Conservation (phyloP, 2,797 vertebrate species). For the Coregonus suidteri region DNA sequence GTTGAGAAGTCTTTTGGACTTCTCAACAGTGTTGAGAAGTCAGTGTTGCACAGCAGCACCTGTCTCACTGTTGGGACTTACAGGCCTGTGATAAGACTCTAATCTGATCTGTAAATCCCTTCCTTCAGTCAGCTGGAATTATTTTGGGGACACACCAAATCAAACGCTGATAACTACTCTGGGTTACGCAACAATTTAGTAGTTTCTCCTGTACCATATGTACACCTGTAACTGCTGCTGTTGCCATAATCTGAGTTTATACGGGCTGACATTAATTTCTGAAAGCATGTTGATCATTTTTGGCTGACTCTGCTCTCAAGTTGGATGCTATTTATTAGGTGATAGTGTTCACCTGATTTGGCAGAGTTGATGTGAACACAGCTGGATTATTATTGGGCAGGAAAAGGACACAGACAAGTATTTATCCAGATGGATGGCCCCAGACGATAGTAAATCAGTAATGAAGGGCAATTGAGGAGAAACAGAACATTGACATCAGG, state of each 20-base stretch:
- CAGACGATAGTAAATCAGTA: too few species aligned
- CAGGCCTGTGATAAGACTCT: constrained; percentile 54
- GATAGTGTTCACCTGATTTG: not conserved
- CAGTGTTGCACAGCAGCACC: constrained; percentile 45
- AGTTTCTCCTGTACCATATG: not conserved
- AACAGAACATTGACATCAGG: too few species aligned
- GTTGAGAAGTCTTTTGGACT: too few species aligned
- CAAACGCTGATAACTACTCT: constrained; percentile 21
- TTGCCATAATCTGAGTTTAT: not conserved
- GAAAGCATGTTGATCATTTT: not conserved
- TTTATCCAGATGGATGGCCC: too few species aligned
- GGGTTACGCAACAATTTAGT: constrained; percentile 14
- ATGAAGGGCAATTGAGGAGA: too few species aligned
- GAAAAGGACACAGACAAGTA: too few species aligned
- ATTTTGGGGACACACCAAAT: constrained; percentile 43
- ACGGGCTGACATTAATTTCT: not conserved
- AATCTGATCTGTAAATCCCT: constrained; percentile 56
- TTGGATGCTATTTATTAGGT: not conserved
- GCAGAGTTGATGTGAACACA: not conserved
- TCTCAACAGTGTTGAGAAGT: too few species aligned
- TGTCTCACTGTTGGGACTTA: constrained; percentile 50
- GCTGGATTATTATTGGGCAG: too few species aligned
- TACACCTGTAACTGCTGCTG: not conserved
- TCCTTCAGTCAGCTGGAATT: constrained; percentile 38
- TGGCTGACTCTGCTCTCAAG: not conserved